Conservation (phyloP, 2,797 vertebrate species). For the Sternotherus odoratus region DNA sequence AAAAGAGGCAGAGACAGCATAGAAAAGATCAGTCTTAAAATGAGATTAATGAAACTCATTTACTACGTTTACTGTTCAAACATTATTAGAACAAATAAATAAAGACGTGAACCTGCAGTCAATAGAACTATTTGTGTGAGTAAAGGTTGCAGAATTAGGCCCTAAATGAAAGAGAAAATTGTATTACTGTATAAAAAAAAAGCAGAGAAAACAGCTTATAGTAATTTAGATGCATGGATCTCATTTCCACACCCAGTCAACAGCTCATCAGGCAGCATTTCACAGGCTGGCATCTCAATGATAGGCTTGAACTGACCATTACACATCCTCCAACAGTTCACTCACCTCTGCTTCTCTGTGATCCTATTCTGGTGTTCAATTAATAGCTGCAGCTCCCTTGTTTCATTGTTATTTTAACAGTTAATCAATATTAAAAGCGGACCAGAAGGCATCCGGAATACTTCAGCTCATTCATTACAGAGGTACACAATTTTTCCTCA, state of each 20-base stretch:
- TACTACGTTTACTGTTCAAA: constrained; percentile 18
- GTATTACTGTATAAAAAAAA: background rate
- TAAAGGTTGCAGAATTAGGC: background rate
- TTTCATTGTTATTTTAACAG: constrained; percentile 52
- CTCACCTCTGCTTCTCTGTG: background rate
- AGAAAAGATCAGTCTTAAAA: constrained; percentile 53
- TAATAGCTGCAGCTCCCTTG: constrained; percentile 20
- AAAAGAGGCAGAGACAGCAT: constrained; percentile 12
- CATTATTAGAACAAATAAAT: constrained; percentile 29
- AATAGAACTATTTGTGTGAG: background rate
- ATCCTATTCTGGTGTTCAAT: constrained; percentile 11
- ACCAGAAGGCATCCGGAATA: background rate
- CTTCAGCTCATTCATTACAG: background rate
- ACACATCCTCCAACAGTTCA: background rate
- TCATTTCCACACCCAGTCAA: constrained; percentile 8
- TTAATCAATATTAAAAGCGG: constrained; percentile 29
- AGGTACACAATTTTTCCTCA: background rate
- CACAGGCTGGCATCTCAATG: background rate
- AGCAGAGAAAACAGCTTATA: background rate
- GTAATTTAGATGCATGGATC: background rate
- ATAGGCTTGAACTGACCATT: background rate
- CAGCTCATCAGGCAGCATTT: constrained; percentile 4
- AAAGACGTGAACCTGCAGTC: background rate
- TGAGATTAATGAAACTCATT: constrained; percentile 5
- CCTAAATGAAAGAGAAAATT: background rate